phyloP scores from a whole-genome alignment of 2,797 vertebrate species.

The Muraenolepis orangiensis region DNA sequence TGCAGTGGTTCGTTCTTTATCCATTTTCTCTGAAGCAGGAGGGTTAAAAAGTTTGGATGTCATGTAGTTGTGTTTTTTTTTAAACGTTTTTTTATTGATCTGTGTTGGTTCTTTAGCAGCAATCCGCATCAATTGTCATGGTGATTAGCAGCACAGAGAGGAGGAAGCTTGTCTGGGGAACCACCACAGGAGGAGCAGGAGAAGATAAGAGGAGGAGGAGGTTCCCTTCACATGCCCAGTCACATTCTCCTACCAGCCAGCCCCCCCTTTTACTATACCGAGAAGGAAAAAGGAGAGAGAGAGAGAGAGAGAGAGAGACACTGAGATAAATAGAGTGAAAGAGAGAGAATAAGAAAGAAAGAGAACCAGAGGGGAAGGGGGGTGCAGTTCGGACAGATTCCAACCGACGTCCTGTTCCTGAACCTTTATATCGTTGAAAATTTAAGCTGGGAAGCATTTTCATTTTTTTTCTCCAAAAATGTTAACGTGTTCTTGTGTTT shows the following conservation, averaged over 20 bases:
- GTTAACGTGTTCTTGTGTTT: conserved; percentile 45
- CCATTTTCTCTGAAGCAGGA: conserved; percentile 81
- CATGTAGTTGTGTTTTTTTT: conserved; percentile 70
- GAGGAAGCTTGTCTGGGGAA: conserved; percentile 77
- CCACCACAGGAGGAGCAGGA: conserved; percentile 70
- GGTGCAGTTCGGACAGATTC: conserved; percentile 13
- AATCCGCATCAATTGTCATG: conserved; percentile 81
- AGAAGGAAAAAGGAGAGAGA: conserved; percentile 14
- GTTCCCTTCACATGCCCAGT: conserved; percentile 40
- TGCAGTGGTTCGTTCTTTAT: conserved; percentile 83
- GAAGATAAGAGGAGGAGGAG: conserved; percentile 56
- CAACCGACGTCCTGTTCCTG: conserved; percentile 35
- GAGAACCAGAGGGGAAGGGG: not conserved
- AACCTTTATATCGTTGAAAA: conserved; percentile 40
- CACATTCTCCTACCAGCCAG: not conserved
- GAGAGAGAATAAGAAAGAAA: not conserved
- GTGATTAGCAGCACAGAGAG: conserved; percentile 85
- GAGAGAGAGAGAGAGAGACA: conserved; percentile 41
- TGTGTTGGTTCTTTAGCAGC: conserved; percentile 85
- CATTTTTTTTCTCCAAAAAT: conserved; percentile 40
- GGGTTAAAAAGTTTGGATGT: conserved; percentile 79
- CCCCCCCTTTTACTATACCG: not conserved
- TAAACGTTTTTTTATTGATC: conserved; percentile 79
- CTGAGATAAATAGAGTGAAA: not conserved
- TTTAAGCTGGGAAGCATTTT: conserved; percentile 60